These are phyloP conservation scores for Machimus atricapillus DNA, from an alignment of 2,888 invertebrate species.

Conservation along the genomic window DNA sequence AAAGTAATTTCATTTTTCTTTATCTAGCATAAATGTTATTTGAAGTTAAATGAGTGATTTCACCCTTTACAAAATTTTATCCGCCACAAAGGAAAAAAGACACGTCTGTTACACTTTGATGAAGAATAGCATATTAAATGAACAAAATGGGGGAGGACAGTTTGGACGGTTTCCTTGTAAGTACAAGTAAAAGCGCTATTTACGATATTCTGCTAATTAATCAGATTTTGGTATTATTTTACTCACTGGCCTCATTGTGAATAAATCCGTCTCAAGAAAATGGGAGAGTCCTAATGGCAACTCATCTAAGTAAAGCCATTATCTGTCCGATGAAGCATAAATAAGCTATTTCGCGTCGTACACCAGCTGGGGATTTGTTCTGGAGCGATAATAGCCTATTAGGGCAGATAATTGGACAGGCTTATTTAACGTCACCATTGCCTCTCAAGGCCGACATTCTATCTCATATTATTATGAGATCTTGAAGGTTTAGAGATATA, in stretches of 20 bases:
- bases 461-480: neutral
- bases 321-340: neutral
- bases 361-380: neutral
- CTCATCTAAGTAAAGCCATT: neutral
- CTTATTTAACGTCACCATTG: neutral
- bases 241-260: neutral
- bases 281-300: neutral
- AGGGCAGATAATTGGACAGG: neutral
- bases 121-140: too few relatives aligned
- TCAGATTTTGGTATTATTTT: neutral
- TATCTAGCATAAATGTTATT: too few relatives aligned
- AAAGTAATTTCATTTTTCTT: too few relatives aligned
- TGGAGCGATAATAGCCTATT: neutral
- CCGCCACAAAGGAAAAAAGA: too few relatives aligned
- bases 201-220: neutral
- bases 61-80: too few relatives aligned
- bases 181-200: neutral
- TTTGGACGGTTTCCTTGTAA: too few relatives aligned
- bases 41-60: too few relatives aligned
- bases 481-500: neutral
- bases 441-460: neutral
- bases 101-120: too few relatives aligned
- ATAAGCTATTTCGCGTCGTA: neutral
- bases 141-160: too few relatives aligned
- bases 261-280: neutral